Conservation (phyloP, 1,140 invertebrate species). For the Carcinoscorpius rotundicauda region DNA sequence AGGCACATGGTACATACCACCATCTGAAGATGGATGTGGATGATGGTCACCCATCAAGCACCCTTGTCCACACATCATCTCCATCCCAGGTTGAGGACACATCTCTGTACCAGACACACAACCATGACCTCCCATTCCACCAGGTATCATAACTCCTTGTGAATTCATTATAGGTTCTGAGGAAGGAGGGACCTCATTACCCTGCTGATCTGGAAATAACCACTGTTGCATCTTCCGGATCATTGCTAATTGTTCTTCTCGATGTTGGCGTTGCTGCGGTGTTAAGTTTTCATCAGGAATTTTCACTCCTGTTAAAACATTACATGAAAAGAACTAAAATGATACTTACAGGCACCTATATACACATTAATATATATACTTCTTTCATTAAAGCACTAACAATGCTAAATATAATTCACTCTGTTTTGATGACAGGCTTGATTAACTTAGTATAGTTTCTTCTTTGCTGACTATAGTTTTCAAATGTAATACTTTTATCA, state of each 20-base stretch:
- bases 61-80: constrained; percentile 14
- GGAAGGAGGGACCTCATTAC: neutral
- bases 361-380: too few species aligned
- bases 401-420: too few species aligned
- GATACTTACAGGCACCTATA: too few species aligned
- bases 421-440: too few species aligned
- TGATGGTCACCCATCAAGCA: constrained; percentile 18
- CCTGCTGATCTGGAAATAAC: constrained; percentile 48
- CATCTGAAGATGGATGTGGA: constrained; percentile 13
- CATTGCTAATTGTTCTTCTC: constrained; percentile 81
- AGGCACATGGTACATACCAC: constrained; percentile 18
- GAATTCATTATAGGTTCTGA: too few species aligned
- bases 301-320: constrained; percentile 47
- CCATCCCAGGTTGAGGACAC: constrained; percentile 17
- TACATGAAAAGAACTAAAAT: too few species aligned
- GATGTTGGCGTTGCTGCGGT: constrained; percentile 83
- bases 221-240: constrained; percentile 85
- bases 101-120: constrained; percentile 15
- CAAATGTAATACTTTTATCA: neutral
- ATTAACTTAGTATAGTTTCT: too few species aligned
- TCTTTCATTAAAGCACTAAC: too few species aligned
- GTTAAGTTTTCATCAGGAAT: constrained; percentile 89
- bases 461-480: too few species aligned
- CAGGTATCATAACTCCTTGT: too few species aligned
- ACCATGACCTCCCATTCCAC: neutral